Conservation (phyloP, 2,888 invertebrate genomes). For the Cataglyphis livida region DNA sequence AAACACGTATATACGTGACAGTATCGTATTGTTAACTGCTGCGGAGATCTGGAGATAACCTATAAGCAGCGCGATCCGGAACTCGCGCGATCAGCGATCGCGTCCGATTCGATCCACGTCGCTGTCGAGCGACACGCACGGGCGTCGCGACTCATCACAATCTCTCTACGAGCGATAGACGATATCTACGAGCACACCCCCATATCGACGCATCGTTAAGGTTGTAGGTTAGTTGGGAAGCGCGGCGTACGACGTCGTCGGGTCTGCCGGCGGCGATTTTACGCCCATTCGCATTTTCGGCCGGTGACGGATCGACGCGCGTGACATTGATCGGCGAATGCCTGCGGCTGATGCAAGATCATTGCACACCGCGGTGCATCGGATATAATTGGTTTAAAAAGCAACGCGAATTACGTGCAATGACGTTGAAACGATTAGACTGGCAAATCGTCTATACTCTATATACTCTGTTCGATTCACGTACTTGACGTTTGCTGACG, state of each 20-base stretch:
- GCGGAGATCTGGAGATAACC: constrained; percentile 56
- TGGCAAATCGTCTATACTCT: constrained; percentile 75
- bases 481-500: not conserved
- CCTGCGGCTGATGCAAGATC: constrained; percentile 65
- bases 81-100: constrained; percentile 36
- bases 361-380: constrained; percentile 67
- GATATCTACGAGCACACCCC: constrained; percentile 24
- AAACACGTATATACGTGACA: not conserved
- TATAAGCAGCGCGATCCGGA: constrained; percentile 53
- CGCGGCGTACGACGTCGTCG: constrained; percentile 67
- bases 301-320: constrained; percentile 65
- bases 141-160: constrained; percentile 51
- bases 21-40: constrained; percentile 2
- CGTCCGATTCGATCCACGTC: constrained; percentile 42
- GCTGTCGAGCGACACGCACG: constrained; percentile 1
- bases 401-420: constrained; percentile 69
- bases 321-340: constrained; percentile 73
- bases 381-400: constrained; percentile 72
- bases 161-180: constrained; percentile 29
- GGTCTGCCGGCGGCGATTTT: constrained; percentile 77
- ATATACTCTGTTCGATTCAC: not conserved
- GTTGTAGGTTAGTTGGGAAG: constrained; percentile 74
- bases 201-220: constrained; percentile 25
- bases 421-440: constrained; percentile 76
- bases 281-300: constrained; percentile 74